Evolutionary conservation across 2,113 vertebrate species (phyloP), one percentile per base, ranked within the genome.

Genomic region (Larimichthys polyactis): DNA sequence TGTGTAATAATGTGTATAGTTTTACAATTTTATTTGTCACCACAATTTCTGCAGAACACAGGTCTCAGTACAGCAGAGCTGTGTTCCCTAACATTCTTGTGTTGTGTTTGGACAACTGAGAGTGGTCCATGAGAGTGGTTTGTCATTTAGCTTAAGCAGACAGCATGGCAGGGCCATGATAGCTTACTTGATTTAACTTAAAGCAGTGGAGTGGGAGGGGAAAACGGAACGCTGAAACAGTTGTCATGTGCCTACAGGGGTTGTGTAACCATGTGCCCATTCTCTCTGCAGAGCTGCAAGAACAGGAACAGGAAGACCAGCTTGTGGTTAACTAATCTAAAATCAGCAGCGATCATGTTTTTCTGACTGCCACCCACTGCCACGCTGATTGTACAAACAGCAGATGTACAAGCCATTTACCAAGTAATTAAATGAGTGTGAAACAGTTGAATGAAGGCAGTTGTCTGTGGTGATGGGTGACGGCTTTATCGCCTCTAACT

Each of bases 281-380:
- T 71, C 77, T 27, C 64, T 85, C 69, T 81, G 63, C 68, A 81
- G 67, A 58, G 59, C 72, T 64, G 62, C 44, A 19, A 58, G 72
- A 85, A 81, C 86, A 89, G 89, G 70, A 90, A 90, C 58, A 78
- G 75, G 71, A 82, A 75, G 64, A 68, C 82, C 89, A 87, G 70
- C 52, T 71, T 82, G 82, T 83, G 88, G 68, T 71, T 54, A 24
- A 46, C 19, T 14, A 70, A 80, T 8, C 4, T 49, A 54, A 83
- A 71, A 68, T 52, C 20, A 32, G 46, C 55, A 48, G 4, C 27
- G 44, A 0, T 54, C 16, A 2, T 36, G 32, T 49, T 60, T 73
- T n/a, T 65, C 32, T 40, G 9, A 57, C 16, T 65, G 36, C 14
- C 27, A 77, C 9, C n/a, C 0, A 7, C 78, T 52, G 20, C 27